Base-by-base conservation (phyloP, 2,113 vertebrate species). In the Lethenteron reissneri region DNA sequence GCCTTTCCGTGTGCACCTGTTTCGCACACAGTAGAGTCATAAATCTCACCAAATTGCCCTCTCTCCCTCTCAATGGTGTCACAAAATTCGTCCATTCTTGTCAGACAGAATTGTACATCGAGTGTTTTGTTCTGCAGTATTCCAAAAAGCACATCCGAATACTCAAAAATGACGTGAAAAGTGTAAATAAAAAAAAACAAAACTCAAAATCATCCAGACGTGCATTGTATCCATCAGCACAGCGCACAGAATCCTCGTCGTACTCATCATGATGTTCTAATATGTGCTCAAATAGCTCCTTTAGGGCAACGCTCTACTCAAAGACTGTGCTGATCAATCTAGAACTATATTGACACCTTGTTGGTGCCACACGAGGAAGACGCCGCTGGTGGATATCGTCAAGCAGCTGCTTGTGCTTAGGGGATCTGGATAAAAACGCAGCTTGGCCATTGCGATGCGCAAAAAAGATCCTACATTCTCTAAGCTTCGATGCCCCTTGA, bases 121-220 rank as follows among this genome's bases (percentile, higher is more conserved):
- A 73, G 17, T 17, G 69, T 58, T 73, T 73, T 73, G 13, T 71
- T 73, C 69, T 73, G 72, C 9, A 73, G 56, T 71, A 73, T 73
- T 73, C 69, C 72, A 73, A 73, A 73, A 9, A 73, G 72, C 56
- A 71, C 69, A 71, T 73, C 69, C 10, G 69, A 71, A 73, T 73
- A 21, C 10, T 73, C 71, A 62, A 72, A 74, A 9, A 69, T 72
- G 10, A 21, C 9, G 21, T 72, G 12, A 60, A 73, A 74, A n/a
- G 69, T 74, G 64, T 19, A 8, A 73, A 74, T 72, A 69, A 25
- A 25, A 74, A 74, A 74, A 74, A 74, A 70, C 19, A 70, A 74
- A 74, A 72, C 41, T 74, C 69, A 17, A 74, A 73, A 73, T 73
- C 59, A 70, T 72, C 64, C 73, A 74, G 62, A 72, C 12, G 64